Evolutionary conservation across 2,888 invertebrate genomes (phyloP).

Genomic region (Sarcophaga subvicina): DNA sequence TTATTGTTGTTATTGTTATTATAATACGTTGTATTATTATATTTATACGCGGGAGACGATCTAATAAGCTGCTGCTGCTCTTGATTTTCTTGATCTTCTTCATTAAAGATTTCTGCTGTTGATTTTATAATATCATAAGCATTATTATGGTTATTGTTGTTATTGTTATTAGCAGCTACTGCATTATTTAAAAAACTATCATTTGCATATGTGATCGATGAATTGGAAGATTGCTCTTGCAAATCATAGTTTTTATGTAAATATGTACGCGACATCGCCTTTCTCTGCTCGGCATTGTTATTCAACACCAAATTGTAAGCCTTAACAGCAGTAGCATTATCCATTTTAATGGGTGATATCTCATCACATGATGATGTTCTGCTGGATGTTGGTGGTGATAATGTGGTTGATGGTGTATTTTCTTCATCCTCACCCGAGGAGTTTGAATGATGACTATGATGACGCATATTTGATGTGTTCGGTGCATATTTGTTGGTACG

Average conservation of each 20-base stretch:
- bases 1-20: conserved; percentile 68
- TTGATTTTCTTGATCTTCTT: conserved; percentile 78
- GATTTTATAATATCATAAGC: conserved; percentile 66
- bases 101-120: conserved; percentile 71
- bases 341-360: conserved; percentile 75
- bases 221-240: conserved; percentile 72
- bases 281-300: conserved; percentile 74
- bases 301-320: conserved; percentile 70
- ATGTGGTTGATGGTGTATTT: conserved; percentile 77
- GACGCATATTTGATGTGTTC: conserved; percentile 71
- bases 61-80: conserved; percentile 82
- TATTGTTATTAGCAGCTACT: conserved; percentile 74
- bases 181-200: conserved; percentile 46
- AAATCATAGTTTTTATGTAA: conserved; percentile 74
- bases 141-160: conserved; percentile 73
- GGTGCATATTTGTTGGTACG: conserved; percentile 4
- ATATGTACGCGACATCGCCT: conserved; percentile 78
- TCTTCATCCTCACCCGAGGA: conserved; percentile 77
- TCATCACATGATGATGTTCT: conserved; percentile 70
- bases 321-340: conserved; percentile 50
- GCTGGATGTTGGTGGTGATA: conserved; percentile 71
- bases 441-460: conserved; percentile 73
- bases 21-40: conserved; percentile 71
- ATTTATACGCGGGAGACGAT: conserved; percentile 82
- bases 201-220: conserved; percentile 60